Percentiles rank a stretch among this genome's conserved stretches.
Conservation (phyloP, 2,888 invertebrate species). For the Uloborus plumipes region DNA sequence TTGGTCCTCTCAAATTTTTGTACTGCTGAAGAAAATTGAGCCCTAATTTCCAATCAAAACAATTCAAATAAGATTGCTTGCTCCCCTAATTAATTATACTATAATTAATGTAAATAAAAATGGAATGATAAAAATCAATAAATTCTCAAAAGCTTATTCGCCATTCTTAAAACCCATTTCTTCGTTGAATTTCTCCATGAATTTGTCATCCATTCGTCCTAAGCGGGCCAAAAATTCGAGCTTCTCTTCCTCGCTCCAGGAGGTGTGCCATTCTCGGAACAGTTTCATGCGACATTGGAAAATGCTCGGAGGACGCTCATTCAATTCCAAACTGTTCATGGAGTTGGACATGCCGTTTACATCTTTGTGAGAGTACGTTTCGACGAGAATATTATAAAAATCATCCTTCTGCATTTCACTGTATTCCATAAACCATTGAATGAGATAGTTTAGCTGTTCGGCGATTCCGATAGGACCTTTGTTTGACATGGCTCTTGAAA, state of each 20-base stretch:
- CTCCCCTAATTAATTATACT: neutral
- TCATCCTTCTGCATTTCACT: constrained; percentile 89
- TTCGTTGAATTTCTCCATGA: constrained; percentile 70
- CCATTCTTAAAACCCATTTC: constrained; percentile 50
- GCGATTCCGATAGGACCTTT: constrained; percentile 58
- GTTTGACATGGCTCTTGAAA: constrained; percentile 30
- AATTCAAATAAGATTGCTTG: too few species aligned
- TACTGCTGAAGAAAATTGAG: too few species aligned
- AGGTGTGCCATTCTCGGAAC: constrained; percentile 71
- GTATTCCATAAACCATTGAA: constrained; percentile 91
- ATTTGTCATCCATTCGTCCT: constrained; percentile 69
- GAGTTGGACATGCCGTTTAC: constrained; percentile 55
- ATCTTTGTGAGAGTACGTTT: constrained; percentile 73
- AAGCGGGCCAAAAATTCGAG: constrained; percentile 69
- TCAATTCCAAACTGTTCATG: constrained; percentile 53
- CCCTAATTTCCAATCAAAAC: too few species aligned
- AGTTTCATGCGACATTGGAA: constrained; percentile 72
- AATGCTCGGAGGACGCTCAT: constrained; percentile 70
- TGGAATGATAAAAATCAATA: constrained; percentile 50
- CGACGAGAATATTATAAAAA: constrained; percentile 82
- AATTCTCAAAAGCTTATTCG: constrained; percentile 31
- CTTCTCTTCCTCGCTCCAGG: constrained; percentile 70
- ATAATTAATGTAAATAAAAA: constrained; percentile 26
- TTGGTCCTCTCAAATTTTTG: too few species aligned
- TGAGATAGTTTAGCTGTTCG: constrained; percentile 81